A percentile compares a stretch with the other conserved stretches of the same genome.
phyloP scores from a whole-genome alignment of 2,113 vertebrate species.

The Nothocercus nigrocapillus region DNA sequence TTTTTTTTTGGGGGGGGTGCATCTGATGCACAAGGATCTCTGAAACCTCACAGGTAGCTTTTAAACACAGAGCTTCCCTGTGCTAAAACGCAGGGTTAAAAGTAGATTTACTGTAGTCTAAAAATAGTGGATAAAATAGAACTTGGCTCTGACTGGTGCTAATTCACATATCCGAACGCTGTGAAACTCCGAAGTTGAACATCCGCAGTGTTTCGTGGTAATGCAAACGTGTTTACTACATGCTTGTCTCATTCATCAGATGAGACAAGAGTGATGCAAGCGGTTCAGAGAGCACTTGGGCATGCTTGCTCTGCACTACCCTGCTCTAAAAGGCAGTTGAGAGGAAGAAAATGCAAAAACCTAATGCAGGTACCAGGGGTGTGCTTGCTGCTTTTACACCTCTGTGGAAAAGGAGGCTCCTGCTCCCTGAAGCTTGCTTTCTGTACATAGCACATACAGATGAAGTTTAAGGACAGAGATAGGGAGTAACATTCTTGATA shows the following conservation, averaged over 20 bases:
- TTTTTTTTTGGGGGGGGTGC: too few species aligned
- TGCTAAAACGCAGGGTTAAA: background rate
- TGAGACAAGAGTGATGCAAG: constrained; percentile 41
- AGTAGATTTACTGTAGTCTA: background rate
- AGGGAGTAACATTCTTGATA: background rate
- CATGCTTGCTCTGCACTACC: background rate
- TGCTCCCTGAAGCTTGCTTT: background rate
- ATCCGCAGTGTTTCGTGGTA: constrained; percentile 1
- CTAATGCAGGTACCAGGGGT: background rate
- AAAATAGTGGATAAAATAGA: background rate
- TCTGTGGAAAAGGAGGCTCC: background rate
- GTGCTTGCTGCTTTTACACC: background rate
- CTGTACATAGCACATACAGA: background rate
- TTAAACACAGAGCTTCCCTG: background rate
- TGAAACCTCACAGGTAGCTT: background rate
- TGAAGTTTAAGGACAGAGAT: background rate
- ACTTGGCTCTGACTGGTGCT: background rate
- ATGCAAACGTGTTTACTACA: constrained; percentile 12
- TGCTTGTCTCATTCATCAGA: constrained; percentile 18
- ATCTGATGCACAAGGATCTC: background rate
- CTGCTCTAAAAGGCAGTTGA: background rate
- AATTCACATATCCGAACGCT: background rate
- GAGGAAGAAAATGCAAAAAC: background rate
- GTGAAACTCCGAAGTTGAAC: background rate
- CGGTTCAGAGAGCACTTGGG: background rate